A percentile compares a stretch with the other conserved stretches of the same genome.
Conservation (phyloP, 2,797 vertebrate species). For the Borostomias antarcticus region DNA sequence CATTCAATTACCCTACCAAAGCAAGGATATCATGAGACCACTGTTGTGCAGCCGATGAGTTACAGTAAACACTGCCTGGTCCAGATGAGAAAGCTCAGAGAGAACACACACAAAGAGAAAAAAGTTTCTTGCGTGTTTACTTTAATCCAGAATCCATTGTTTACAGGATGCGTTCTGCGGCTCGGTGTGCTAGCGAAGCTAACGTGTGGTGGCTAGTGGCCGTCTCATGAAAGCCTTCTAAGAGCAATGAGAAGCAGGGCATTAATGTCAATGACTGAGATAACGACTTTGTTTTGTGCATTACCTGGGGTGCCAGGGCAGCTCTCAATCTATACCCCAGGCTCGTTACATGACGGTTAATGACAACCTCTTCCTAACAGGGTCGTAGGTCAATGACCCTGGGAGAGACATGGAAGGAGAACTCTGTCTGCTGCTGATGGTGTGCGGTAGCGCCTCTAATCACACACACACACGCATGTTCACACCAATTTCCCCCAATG, state of each 20-base stretch:
- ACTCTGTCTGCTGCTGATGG: conserved; percentile 57
- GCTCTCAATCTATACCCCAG: conserved; percentile 32
- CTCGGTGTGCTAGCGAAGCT: no score
- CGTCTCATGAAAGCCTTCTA: conserved; percentile 41
- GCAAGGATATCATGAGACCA: not conserved
- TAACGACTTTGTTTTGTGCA: conserved; percentile 42
- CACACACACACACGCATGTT: conserved; percentile 73
- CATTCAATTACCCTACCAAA: conserved; percentile 1
- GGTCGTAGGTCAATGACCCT: conserved; percentile 32
- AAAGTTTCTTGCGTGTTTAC: no score
- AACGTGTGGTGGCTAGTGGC: conserved; percentile 14
- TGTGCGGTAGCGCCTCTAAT: conserved; percentile 73
- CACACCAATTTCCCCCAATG: no score
- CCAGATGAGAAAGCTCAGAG: not conserved
- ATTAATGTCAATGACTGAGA: conserved; percentile 42
- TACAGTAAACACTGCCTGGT: conserved; percentile 3
- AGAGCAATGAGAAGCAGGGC: conserved; percentile 35
- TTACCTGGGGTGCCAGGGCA: conserved; percentile 28
- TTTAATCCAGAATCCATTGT: not conserved
- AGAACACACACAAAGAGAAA: no score
- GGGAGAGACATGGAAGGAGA: conserved; percentile 17
- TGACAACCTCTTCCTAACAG: conserved; percentile 23
- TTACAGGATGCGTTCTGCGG: no score
- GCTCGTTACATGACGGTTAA: conserved; percentile 44
- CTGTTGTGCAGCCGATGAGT: not conserved